Percentiles rank a stretch among this genome's conserved stretches.
Evolutionary conservation across 2,113 vertebrate genomes (phyloP).

Genomic region (Gnathonemus longibarbis): DNA sequence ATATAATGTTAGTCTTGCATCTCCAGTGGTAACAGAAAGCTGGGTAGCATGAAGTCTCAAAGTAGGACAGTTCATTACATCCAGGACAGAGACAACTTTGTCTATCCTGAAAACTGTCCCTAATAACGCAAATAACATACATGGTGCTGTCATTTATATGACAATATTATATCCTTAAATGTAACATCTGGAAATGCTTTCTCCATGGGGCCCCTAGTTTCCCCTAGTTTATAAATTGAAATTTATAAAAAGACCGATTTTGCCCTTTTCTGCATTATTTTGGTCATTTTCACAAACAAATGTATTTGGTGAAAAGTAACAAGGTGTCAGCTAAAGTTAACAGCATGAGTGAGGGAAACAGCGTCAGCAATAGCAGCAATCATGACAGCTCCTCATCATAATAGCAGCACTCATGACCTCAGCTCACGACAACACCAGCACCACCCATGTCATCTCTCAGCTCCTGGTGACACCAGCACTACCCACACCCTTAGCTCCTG

Average conservation of each 20-base stretch:
- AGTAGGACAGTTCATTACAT: too few relatives aligned
- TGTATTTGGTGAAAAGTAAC: background rate
- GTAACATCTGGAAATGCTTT: background rate
- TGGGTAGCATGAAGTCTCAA: too few relatives aligned
- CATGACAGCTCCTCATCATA: background rate
- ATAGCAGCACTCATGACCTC: background rate
- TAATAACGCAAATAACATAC: background rate
- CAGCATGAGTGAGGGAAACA: background rate
- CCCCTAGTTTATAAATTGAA: too few relatives aligned
- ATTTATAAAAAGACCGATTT: background rate
- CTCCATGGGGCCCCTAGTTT: background rate
- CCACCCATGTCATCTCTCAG: background rate
- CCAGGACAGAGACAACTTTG: too few relatives aligned
- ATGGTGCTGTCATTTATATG: background rate
- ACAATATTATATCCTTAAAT: background rate
- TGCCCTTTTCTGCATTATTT: background rate
- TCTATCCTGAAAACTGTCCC: too few relatives aligned
- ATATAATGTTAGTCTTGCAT: too few relatives aligned
- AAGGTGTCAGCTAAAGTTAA: background rate
- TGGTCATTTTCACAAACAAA: background rate
- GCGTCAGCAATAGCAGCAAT: background rate
- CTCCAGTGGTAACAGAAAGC: too few relatives aligned
- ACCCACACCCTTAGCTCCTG: background rate
- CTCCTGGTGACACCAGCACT: too few relatives aligned
- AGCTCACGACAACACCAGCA: background rate